phyloP scores from a whole-genome alignment of 2,113 vertebrate species.

The Lampris incognitus region DNA sequence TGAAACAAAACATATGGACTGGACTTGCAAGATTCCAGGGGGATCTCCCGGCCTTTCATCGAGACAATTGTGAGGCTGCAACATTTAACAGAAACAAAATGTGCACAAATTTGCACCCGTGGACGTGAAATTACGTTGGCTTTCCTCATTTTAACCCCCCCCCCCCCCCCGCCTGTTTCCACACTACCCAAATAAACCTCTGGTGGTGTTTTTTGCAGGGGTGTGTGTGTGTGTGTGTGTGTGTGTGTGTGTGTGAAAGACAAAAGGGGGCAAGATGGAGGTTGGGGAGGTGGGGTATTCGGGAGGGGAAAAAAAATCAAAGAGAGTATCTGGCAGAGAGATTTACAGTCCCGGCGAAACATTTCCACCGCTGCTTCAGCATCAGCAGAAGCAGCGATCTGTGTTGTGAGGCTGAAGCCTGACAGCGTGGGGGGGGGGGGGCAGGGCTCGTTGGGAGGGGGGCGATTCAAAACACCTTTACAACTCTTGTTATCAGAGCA shows the following conservation, averaged over 20 bases:
- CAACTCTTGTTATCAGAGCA: slow-evolving; percentile 78
- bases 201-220: slow-evolving; percentile 49
- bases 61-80: slow-evolving; percentile 56
- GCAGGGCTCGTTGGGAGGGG: slow-evolving; percentile 17
- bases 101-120: slow-evolving; percentile 60
- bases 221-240: slow-evolving; percentile 21
- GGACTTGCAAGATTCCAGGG: slow-evolving; percentile 53
- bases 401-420: slow-evolving; percentile 58
- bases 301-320: slow-evolving; percentile 62
- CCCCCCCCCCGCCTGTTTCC: neutral
- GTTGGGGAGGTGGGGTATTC: slow-evolving; percentile 2
- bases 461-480: slow-evolving; percentile 64
- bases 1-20: slow-evolving; percentile 70
- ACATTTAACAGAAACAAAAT: slow-evolving; percentile 59
- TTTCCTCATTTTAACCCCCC: slow-evolving; percentile 36
- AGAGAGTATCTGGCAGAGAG: slow-evolving; percentile 72
- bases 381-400: slow-evolving; percentile 59
- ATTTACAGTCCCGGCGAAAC: slow-evolving; percentile 77
- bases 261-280: slow-evolving; percentile 23
- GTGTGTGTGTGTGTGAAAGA: slow-evolving; percentile 26
- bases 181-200: slow-evolving; percentile 42
- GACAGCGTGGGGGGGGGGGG: slow-evolving; percentile 48
- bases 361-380: slow-evolving; percentile 68
- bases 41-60: slow-evolving; percentile 41
- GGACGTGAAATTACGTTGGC: slow-evolving; percentile 53